Conservation (phyloP, 2,113 vertebrate species). For the Glareola pratincola region DNA sequence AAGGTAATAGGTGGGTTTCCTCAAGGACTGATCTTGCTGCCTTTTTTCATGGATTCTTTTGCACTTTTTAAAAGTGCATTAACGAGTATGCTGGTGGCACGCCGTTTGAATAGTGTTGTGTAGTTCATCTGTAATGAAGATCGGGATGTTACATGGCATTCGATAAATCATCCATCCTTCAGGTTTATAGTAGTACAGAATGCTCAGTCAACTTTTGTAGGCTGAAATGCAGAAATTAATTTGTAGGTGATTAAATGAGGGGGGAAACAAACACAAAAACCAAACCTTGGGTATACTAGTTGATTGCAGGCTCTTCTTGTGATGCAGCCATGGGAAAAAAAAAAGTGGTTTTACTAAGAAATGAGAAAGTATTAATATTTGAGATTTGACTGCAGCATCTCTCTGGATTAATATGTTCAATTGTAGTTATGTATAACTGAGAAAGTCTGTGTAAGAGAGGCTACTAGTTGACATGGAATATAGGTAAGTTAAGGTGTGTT, state of each 20-base stretch:
- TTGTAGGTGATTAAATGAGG: not conserved
- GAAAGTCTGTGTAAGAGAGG: not conserved
- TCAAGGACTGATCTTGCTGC: not conserved
- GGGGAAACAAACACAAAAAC: not conserved
- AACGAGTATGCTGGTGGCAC: not conserved
- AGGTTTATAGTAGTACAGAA: not conserved
- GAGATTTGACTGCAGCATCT: not conserved
- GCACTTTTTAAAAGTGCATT: not conserved
- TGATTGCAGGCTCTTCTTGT: not conserved
- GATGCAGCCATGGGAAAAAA: not conserved
- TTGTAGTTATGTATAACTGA: not conserved
- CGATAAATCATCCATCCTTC: not conserved
- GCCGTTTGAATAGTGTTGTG: not conserved
- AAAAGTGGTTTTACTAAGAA: not conserved
- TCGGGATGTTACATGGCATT: not conserved
- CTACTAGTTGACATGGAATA: not conserved
- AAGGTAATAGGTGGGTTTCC: not conserved
- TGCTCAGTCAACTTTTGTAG: not conserved
- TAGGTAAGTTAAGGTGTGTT: not conserved
- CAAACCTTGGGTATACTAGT: fast-evolving
- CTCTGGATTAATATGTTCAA: not conserved
- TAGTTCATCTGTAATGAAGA: not conserved
- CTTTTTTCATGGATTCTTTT: not conserved
- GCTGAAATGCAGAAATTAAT: not conserved
- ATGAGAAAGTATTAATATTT: not conserved